A percentile compares a stretch with the other conserved stretches of the same genome.
Conservation (phyloP, 2,888 invertebrate species). For the Baronia brevicornis region DNA sequence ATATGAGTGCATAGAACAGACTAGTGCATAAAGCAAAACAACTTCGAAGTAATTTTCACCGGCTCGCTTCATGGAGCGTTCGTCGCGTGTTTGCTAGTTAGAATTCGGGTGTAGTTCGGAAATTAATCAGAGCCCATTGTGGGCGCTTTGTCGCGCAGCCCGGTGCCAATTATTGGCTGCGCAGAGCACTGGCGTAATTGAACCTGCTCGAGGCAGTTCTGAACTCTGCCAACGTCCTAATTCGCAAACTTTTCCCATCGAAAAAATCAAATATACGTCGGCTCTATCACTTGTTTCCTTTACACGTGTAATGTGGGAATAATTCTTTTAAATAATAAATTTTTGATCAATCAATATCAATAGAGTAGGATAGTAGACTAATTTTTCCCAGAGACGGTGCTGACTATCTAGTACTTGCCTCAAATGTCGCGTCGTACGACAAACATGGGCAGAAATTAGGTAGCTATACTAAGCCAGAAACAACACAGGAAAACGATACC, state of each 20-base stretch:
- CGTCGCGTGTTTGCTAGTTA: slow-evolving; percentile 68
- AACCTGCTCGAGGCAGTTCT: slow-evolving; percentile 44
- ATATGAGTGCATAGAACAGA: slow-evolving; percentile 23
- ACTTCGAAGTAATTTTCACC: slow-evolving; percentile 51
- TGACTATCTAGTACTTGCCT: no score
- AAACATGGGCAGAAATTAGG: no score
- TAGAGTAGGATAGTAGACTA: no score
- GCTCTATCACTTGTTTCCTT: slow-evolving; percentile 19
- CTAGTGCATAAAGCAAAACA: slow-evolving; percentile 36
- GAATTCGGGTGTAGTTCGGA: slow-evolving; percentile 73
- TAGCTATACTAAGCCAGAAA: no score
- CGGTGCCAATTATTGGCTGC: slow-evolving; percentile 69
- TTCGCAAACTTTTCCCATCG: slow-evolving; percentile 26
- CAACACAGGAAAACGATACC: no score
- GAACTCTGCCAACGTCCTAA: slow-evolving; percentile 23
- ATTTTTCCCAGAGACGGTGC: no score
- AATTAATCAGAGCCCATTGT: slow-evolving; percentile 73
- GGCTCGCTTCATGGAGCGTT: slow-evolving; percentile 39
- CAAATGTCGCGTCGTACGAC: no score
- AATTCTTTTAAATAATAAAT: no score
- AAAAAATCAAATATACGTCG: slow-evolving; percentile 14
- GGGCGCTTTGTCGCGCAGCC: slow-evolving; percentile 68
- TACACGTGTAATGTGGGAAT: slow-evolving; percentile 12
- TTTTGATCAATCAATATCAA: no score
- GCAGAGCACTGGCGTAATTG: slow-evolving; percentile 56